phyloP scores from a whole-genome alignment of 2,797 vertebrate species.

The Mormyrus hasselquistii region DNA sequence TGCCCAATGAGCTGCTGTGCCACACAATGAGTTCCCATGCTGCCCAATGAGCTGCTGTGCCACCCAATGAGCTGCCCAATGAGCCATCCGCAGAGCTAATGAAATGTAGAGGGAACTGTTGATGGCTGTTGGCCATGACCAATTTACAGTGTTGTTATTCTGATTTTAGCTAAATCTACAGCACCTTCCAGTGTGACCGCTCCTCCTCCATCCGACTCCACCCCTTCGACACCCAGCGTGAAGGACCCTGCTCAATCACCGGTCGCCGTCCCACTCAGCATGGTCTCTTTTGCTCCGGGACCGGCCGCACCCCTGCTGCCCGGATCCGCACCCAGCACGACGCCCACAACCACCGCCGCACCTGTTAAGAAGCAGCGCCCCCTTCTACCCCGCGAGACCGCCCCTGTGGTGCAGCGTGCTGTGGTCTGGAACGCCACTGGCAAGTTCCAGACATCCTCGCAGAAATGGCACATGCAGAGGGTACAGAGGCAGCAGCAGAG shows the following conservation, averaged over 20 bases:
- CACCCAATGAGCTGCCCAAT: background rate
- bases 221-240: constrained; percentile 52
- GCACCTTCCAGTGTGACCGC: constrained; percentile 58
- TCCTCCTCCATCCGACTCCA: constrained; percentile 64
- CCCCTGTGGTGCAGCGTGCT: constrained; percentile 82
- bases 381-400: constrained; percentile 86
- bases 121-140: background rate
- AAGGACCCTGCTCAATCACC: constrained; percentile 68
- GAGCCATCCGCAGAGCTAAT: background rate
- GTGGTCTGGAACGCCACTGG: constrained; percentile 89
- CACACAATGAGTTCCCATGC: background rate
- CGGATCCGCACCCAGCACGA: constrained; percentile 53
- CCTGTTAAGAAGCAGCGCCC: constrained; percentile 91
- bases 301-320: constrained; percentile 46
- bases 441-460: constrained; percentile 95
- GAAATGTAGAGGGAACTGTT: background rate
- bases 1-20: background rate
- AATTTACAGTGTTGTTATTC: background rate
- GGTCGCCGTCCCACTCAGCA: constrained; percentile 61
- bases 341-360: constrained; percentile 47
- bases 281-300: constrained; percentile 57
- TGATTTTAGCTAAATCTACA: constrained; percentile 67
- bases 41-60: background rate
- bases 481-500: constrained; percentile 86
- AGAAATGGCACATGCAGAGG: constrained; percentile 99